phyloP scores from a whole-genome alignment of 1,140 invertebrate species.

The Antheraea pernyi region DNA sequence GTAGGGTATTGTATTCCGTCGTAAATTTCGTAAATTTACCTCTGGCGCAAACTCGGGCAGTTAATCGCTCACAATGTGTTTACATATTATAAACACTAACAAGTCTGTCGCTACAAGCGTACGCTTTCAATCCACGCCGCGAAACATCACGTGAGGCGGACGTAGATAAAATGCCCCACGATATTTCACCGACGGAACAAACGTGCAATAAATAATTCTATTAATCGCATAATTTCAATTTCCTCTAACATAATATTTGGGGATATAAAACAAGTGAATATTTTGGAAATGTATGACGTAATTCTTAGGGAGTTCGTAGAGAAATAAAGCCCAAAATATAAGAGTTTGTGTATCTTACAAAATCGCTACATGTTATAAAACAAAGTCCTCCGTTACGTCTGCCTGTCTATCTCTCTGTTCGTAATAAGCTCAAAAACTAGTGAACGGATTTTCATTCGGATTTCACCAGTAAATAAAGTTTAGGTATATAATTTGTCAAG shows the following conservation, averaged over 20 bases:
- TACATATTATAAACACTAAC: constrained; percentile 33
- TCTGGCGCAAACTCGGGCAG: constrained; percentile 22
- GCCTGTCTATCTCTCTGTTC: no score
- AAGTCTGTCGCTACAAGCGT: constrained; percentile 24
- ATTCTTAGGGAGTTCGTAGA: not conserved
- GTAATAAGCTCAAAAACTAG: no score
- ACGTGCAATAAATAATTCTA: not conserved
- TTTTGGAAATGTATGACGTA: not conserved
- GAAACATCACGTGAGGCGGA: not conserved
- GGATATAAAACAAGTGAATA: not conserved
- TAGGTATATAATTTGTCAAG: no score
- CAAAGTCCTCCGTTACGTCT: no score
- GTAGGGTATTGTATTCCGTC: constrained; percentile 13
- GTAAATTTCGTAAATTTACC: constrained; percentile 27
- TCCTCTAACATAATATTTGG: not conserved
- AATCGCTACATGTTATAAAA: no score
- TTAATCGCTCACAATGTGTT: constrained; percentile 30
- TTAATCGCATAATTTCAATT: not conserved
- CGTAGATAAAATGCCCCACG: not conserved
- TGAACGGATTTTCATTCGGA: no score
- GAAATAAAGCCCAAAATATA: no score
- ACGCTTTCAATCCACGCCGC: not conserved
- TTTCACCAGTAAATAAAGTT: no score
- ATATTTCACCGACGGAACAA: not conserved
- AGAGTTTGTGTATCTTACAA: no score